These are phyloP conservation scores for Shinisaurus crocodilurus DNA, from an alignment of 2,113 vertebrate species.

Conservation along the genomic window DNA sequence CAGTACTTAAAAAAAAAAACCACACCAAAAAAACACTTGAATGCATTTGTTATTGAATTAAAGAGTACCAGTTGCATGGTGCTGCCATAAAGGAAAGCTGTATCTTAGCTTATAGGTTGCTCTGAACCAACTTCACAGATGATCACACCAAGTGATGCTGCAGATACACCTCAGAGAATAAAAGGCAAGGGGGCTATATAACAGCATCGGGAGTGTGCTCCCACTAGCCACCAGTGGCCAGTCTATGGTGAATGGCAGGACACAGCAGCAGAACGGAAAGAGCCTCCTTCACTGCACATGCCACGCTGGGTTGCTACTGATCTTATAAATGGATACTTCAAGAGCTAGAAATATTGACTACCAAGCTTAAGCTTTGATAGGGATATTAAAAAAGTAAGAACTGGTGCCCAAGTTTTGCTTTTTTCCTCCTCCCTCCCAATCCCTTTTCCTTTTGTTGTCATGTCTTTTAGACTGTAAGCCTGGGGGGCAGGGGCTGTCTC, in stretches of 20 bases:
- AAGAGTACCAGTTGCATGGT: not conserved
- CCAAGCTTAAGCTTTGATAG: not conserved
- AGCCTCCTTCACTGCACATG: not conserved
- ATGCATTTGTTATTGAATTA: not conserved
- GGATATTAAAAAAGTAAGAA: not conserved
- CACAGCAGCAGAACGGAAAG: not conserved
- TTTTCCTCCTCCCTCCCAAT: no score
- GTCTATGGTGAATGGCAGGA: not conserved
- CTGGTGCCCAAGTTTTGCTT: no score
- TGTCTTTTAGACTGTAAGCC: no score
- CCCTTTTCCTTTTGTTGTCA: no score
- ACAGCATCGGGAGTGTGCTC: not conserved
- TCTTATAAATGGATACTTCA: not conserved
- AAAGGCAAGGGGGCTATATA: not conserved
- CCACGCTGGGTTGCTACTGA: not conserved
- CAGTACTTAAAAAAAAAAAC: no score
- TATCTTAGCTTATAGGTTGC: not conserved
- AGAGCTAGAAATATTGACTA: not conserved
- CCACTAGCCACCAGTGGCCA: not conserved
- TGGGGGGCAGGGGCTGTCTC: no score
- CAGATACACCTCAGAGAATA: not conserved
- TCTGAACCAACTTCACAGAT: not conserved
- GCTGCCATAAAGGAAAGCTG: not conserved
- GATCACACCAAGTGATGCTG: not conserved
- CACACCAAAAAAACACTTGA: no score